Base-by-base conservation (phyloP, 2,888 invertebrate genomes). In the Gerris lacustris region DNA sequence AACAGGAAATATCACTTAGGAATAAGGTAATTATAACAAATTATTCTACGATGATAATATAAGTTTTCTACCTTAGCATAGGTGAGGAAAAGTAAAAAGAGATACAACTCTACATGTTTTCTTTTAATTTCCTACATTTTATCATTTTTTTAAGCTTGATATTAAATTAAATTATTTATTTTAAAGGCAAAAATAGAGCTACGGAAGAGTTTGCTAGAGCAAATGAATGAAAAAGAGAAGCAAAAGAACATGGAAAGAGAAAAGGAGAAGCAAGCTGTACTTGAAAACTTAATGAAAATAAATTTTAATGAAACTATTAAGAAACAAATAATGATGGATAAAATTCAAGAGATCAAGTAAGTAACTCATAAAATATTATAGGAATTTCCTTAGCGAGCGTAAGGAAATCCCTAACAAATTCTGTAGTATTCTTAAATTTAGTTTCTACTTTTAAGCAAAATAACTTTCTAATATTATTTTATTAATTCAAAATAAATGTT, bases 191-290 rank as follows among this genome's bases (percentile, higher is more conserved):
- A 74, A 44, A 75, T 76, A 66, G 78, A 82, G 43, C 86, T 88
- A 75, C 83, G 88, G 1, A 84, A 83, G 72, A 87, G 84, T 76
- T 85, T 90, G 68, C 82, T 89, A 79, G 86, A 80, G 86, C 76
- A 82, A 77, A 82, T 90, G 67, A 87, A 88, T 76, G 86, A 88
- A 74, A 89, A 88, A 76, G 89, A 89, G 78, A 82, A 84, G 6
- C 84, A 86, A 73, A 84, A 85, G 81, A 86, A 87, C 18, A 83
- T 84, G 63, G 77, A 83, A 11, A 83, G 87, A 5, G 86, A 86
- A 77, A 83, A 83, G 78, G 83, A n/a, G 2, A 64, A 64, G 17
- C 11, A n/a, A 64, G 64, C 64, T n/a, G 31, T 64, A 18, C 18
- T n/a, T n/a, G 64, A 64, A 64, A 18, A n/a, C 15, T 18, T 31